Conservation (phyloP, 2,797 vertebrate genomes). For the Hozukius guyotensis region DNA sequence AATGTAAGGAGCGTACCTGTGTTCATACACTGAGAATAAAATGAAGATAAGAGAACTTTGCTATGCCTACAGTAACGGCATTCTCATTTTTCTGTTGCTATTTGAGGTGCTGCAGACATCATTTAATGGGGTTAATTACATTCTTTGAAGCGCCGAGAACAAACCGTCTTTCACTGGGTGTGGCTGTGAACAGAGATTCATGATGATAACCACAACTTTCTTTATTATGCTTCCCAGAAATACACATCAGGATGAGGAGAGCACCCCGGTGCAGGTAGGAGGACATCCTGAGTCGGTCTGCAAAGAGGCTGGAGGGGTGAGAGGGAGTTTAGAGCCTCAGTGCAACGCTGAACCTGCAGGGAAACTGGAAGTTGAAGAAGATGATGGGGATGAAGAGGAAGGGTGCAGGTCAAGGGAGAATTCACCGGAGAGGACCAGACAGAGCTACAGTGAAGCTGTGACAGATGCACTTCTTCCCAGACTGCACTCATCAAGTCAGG, state of each 20-base stretch:
- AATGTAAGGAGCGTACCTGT: not conserved
- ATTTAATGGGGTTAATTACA: slow-evolving; percentile 17
- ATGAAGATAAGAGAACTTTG: not conserved
- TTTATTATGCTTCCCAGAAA: slow-evolving; percentile 73
- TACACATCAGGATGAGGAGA: slow-evolving; percentile 78
- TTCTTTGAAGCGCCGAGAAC: slow-evolving; percentile 33
- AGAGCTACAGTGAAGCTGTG: slow-evolving; percentile 28
- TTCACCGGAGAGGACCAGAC: slow-evolving; percentile 24
- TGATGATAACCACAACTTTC: slow-evolving; percentile 7
- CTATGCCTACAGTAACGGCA: not conserved
- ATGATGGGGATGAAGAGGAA: not conserved
- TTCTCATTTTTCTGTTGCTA: not conserved
- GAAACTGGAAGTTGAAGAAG: slow-evolving; percentile 52
- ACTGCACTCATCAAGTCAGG: slow-evolving; percentile 43
- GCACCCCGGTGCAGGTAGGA: slow-evolving; percentile 76
- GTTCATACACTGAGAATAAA: not conserved
- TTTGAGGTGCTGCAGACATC: not conserved
- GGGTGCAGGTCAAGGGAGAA: slow-evolving; percentile 19
- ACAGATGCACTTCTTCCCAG: slow-evolving; percentile 54
- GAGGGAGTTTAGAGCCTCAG: slow-evolving; percentile 75
- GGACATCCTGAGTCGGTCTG: slow-evolving; percentile 73
- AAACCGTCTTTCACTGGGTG: slow-evolving; percentile 12
- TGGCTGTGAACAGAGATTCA: slow-evolving; percentile 14
- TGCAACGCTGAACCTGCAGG: slow-evolving; percentile 66
- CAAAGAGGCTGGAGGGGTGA: slow-evolving; percentile 79